Evolutionary conservation across 2,113 vertebrate species (phyloP).

Genomic region (Colinus virginianus): DNA sequence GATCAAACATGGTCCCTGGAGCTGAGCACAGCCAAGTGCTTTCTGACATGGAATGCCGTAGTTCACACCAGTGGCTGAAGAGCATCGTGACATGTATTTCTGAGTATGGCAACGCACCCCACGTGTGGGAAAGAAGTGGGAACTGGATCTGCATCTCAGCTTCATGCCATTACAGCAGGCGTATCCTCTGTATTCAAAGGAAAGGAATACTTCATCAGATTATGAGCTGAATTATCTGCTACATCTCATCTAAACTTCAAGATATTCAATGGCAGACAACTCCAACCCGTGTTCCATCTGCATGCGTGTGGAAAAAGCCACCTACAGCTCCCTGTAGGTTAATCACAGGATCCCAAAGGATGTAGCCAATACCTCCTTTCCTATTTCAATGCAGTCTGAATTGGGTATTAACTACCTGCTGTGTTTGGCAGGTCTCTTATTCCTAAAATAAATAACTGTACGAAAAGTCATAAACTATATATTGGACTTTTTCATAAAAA

Average conservation of each 20-base stretch:
- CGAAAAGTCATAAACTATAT: constrained; percentile 71
- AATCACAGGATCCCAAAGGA: constrained; percentile 62
- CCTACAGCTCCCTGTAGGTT: constrained; percentile 38
- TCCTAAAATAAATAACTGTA: constrained; percentile 74
- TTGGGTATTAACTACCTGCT: constrained; percentile 73
- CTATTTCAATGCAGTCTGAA: constrained; percentile 62
- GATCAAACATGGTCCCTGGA: rapidly evolving
- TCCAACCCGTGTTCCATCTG: background rate
- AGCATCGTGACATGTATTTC: background rate
- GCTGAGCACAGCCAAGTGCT: background rate
- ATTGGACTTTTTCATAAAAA: constrained; percentile 69
- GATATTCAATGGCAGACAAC: background rate
- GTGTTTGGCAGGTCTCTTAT: constrained; percentile 68
- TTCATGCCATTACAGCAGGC: background rate
- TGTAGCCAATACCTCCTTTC: constrained; percentile 49
- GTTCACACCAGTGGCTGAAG: background rate
- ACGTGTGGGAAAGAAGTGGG: background rate
- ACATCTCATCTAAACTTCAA: background rate
- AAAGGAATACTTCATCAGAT: background rate
- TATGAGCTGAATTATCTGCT: background rate
- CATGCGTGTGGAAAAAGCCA: constrained; percentile 36
- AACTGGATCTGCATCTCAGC: background rate
- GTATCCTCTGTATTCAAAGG: background rate
- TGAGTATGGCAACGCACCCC: background rate
- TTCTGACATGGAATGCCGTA: rapidly evolving